Evolutionary conservation across 2,797 vertebrate species (phyloP).

Genomic region (Falco berigora): DNA sequence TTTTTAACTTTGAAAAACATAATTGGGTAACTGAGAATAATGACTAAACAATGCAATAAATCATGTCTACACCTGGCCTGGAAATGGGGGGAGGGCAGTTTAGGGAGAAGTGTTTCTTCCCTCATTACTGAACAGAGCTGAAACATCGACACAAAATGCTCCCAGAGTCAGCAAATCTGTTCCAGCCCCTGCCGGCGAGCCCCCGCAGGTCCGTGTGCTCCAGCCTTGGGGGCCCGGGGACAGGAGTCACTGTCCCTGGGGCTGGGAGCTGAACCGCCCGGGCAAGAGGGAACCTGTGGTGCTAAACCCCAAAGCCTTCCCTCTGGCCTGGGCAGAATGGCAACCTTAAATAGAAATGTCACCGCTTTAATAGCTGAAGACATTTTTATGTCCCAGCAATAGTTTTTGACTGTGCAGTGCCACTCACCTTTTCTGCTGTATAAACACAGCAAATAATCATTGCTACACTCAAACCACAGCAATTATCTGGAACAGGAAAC

Average conservation of each 20-base stretch:
- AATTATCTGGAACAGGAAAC: not conserved
- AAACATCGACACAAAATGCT: not conserved
- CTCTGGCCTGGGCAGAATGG: not conserved
- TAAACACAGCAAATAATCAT: not conserved
- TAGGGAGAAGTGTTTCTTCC: not conserved
- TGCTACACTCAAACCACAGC: not conserved
- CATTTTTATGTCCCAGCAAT: not conserved
- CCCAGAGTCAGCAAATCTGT: conserved; percentile 47
- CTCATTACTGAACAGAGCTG: conserved; percentile 17
- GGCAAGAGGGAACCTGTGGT: fast-evolving
- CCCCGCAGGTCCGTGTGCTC: not conserved
- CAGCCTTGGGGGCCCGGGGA: fast-evolving
- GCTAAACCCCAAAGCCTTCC: not conserved
- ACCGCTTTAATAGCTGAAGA: not conserved
- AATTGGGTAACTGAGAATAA: conserved; percentile 69
- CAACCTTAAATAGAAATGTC: not conserved
- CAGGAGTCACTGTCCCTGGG: not conserved
- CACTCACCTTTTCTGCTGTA: not conserved
- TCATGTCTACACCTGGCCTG: conserved; percentile 64
- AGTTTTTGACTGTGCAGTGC: not conserved
- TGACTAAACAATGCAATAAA: conserved; percentile 61
- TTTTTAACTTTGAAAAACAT: conserved; percentile 50
- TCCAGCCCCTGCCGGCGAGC: not conserved
- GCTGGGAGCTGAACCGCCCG: not conserved
- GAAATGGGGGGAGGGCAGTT: not conserved